Evolutionary conservation across 2,888 invertebrate genomes (phyloP).

Genomic region (Phalera bucephala): DNA sequence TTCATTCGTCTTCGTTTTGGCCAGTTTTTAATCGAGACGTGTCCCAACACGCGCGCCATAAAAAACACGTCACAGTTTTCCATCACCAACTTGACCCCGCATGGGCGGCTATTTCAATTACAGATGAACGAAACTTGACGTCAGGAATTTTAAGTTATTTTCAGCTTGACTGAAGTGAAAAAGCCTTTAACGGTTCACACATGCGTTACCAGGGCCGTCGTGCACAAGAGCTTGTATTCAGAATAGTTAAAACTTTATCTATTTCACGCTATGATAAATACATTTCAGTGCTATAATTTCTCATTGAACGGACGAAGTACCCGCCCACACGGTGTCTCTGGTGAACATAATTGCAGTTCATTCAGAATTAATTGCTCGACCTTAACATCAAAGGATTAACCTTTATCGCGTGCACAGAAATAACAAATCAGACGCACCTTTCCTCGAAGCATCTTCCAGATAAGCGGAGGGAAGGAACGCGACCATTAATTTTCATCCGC

Average conservation of each 20-base stretch:
- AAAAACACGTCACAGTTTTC: slow-evolving; percentile 18
- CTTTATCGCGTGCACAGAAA: slow-evolving; percentile 46
- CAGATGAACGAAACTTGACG: slow-evolving; percentile 50
- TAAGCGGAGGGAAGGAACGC: slow-evolving; percentile 29
- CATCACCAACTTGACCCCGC: slow-evolving; percentile 21
- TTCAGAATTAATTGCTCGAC: slow-evolving; percentile 37
- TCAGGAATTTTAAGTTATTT: slow-evolving; percentile 57
- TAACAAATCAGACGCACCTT: slow-evolving; percentile 49
- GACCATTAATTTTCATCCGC: slow-evolving; percentile 58
- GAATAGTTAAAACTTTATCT: background rate
- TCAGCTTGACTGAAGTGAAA: slow-evolving; percentile 47
- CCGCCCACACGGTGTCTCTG: no score
- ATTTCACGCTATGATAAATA: background rate
- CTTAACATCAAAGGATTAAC: slow-evolving; percentile 36
- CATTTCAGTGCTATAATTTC: background rate
- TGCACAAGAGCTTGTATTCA: background rate
- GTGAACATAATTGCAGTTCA: slow-evolving; percentile 14
- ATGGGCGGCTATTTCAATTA: no score
- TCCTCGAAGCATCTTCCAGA: slow-evolving; percentile 31
- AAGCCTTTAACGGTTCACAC: slow-evolving; percentile 46
- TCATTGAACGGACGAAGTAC: no score
- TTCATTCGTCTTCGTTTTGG: slow-evolving; percentile 9
- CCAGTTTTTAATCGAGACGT: slow-evolving; percentile 20
- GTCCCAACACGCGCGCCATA: slow-evolving; percentile 2
- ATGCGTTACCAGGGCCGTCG: slow-evolving; percentile 28